Percentiles rank a stretch among this genome's conserved stretches.
Evolutionary conservation across 2,797 vertebrate species (phyloP).

Genomic region (Tokudaia tokunoshimensis): DNA sequence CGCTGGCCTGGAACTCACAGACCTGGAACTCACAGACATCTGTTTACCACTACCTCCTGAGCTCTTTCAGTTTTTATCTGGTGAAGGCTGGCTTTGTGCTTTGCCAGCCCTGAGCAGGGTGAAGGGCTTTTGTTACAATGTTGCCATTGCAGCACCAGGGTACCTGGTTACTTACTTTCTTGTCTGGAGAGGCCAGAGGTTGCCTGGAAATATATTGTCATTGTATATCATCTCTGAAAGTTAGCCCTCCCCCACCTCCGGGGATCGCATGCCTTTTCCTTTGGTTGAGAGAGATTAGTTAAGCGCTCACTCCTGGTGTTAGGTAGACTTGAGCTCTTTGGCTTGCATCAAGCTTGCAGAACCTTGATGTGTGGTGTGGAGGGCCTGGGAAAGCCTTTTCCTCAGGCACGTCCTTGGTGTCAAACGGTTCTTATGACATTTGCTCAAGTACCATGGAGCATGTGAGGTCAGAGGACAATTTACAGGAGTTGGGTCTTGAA

Average conservation of each 20-base stretch:
- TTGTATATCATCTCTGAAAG: slow-evolving; percentile 16
- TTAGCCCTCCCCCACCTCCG: not conserved
- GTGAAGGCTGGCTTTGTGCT: not conserved
- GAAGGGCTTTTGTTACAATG: not conserved
- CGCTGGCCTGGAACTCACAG: not conserved
- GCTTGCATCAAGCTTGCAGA: not conserved
- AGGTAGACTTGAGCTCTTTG: not conserved
- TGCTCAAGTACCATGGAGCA: not conserved
- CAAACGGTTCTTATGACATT: not conserved
- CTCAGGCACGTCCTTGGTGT: not conserved
- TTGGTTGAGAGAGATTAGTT: not conserved
- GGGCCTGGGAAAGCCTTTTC: not conserved
- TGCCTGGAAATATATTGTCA: not conserved
- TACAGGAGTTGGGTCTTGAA: not conserved
- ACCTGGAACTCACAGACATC: not conserved
- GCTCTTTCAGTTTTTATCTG: slow-evolving; percentile 26
- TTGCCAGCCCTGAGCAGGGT: not conserved
- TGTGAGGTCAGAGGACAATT: not conserved
- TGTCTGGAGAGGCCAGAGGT: not conserved
- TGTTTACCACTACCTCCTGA: not conserved
- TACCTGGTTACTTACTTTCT: slow-evolving; percentile 26
- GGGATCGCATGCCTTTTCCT: not conserved
- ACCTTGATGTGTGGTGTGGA: not conserved
- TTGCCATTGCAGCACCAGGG: not conserved
- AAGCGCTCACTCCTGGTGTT: not conserved